Evolutionary conservation across 2,888 invertebrate species (phyloP), one percentile per base, ranked within the genome.

Genomic region (Leptodirus hochenwartii): DNA sequence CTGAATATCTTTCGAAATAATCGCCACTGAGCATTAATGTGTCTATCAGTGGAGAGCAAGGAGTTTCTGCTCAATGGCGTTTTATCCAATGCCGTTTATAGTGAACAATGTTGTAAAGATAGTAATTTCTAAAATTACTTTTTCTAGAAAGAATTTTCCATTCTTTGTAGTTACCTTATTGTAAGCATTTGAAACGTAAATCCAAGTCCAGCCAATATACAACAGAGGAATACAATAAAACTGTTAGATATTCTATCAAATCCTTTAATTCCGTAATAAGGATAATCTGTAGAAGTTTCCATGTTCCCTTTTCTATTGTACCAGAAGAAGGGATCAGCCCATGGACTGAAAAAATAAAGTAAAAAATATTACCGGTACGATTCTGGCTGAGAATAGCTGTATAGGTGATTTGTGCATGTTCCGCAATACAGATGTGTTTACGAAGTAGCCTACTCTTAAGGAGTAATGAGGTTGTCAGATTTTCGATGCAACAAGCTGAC

Each of bases 231-330:
- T 12, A 32, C 28, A 12, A 32, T 23, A 10, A 14, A 11, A 5
- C 12, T 8, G 16, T 32, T 32, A 8, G 32, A 17, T 10, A 32
- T 13, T 27, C 25, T 32, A 5, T 32, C 13, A 9, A 32, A 16
- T 5, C 32, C 32, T 11, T 28, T 17, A n/a, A 32, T 24, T 13
- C 32, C 32, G 22, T 32, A 32, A 28, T 32, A 32, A 8, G 32
- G 32, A 17, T 23, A 16, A 4, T 17, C 10, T n/a, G n/a, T n/a
- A n/a, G n/a, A n/a, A n/a, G n/a, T n/a, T n/a, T n/a, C n/a, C n/a
- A n/a, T n/a, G n/a, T n/a, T n/a, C n/a, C n/a, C n/a, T 8, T 16
- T 15, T 11, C 32, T 12, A 22, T 28, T 32, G 9, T 6, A 11
- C 22, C 23, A 32, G 13, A 32, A 16, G 10, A 6, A 8, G 4